These are phyloP conservation scores for Loriculus beryllinus DNA, from an alignment of 2,797 vertebrate species.

Conservation along the genomic window DNA sequence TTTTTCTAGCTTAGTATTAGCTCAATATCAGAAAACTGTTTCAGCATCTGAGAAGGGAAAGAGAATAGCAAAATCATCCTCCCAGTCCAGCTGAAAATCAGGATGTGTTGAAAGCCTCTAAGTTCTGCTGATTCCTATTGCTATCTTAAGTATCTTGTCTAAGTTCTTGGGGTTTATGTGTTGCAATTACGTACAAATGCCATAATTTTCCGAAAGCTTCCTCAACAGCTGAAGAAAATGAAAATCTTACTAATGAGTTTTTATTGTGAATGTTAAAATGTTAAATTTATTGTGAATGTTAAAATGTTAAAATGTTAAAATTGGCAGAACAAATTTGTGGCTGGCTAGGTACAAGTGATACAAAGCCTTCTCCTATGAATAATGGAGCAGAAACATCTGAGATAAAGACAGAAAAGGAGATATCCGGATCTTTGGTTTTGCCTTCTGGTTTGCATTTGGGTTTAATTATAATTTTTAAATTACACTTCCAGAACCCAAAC, in stretches of 20 bases:
- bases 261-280: not conserved
- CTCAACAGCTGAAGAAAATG: not conserved
- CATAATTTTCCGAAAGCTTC: not conserved
- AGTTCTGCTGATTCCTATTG: not conserved
- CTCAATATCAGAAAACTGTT: not conserved
- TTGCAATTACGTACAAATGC: not conserved
- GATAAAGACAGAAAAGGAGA: not conserved
- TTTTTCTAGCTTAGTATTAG: not conserved
- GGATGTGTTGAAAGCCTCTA: not conserved
- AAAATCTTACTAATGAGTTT: not conserved
- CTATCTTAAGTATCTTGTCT: not conserved
- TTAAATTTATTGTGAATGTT: conserved; percentile 14
- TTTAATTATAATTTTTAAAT: not conserved
- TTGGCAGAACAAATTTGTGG: not conserved
- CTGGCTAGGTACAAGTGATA: not conserved
- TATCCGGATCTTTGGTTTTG: not conserved
- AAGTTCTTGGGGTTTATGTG: not conserved
- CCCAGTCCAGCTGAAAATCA: not conserved
- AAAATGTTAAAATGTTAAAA: too few species aligned
- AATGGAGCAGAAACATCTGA: not conserved
- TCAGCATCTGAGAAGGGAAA: not conserved
- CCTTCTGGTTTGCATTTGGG: too few species aligned
- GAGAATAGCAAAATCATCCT: not conserved
- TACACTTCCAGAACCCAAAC: not conserved
- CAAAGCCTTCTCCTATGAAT: not conserved